Evolutionary conservation across 2,113 vertebrate genomes (phyloP).

Genomic region (Edolisoma coerulescens): DNA sequence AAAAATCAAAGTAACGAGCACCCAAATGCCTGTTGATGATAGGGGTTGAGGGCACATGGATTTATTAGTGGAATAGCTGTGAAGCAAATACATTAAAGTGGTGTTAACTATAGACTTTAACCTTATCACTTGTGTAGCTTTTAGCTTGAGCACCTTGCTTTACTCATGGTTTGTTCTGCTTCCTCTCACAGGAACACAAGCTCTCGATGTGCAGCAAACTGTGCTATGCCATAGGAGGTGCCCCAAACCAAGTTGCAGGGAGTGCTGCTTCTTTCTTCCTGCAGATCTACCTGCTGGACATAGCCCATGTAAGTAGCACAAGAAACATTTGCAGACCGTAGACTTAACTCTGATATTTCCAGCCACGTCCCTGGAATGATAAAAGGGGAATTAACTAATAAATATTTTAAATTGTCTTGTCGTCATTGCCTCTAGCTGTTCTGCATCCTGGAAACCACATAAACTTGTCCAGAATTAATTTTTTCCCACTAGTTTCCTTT

Average conservation of each 20-base stretch:
- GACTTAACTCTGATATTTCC: background rate
- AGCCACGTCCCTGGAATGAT: background rate
- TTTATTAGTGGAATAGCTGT: background rate
- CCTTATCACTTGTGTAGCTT: background rate
- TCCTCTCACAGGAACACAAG: slow-evolving; percentile 71
- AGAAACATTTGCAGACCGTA: background rate
- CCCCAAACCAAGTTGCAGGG: slow-evolving; percentile 89
- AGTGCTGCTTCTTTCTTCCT: slow-evolving; percentile 93
- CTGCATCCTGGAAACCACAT: background rate
- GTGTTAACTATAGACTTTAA: background rate
- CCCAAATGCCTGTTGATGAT: background rate
- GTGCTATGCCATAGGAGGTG: slow-evolving; percentile 93
- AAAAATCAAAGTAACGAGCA: background rate
- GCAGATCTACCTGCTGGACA: slow-evolving; percentile 93
- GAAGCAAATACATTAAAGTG: background rate
- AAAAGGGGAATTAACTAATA: background rate
- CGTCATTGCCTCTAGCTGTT: background rate
- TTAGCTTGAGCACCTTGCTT: background rate
- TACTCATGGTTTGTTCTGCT: background rate
- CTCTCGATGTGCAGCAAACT: slow-evolving; percentile 84
- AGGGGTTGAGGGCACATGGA: background rate
- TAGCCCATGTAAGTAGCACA: slow-evolving; percentile 82
- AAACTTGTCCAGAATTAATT: background rate
- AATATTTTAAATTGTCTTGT: background rate
- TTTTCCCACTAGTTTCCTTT: background rate